These are phyloP conservation scores for Takifugu bimaculatus DNA, from an alignment of 2,113 vertebrate species.

Conservation along the genomic window DNA sequence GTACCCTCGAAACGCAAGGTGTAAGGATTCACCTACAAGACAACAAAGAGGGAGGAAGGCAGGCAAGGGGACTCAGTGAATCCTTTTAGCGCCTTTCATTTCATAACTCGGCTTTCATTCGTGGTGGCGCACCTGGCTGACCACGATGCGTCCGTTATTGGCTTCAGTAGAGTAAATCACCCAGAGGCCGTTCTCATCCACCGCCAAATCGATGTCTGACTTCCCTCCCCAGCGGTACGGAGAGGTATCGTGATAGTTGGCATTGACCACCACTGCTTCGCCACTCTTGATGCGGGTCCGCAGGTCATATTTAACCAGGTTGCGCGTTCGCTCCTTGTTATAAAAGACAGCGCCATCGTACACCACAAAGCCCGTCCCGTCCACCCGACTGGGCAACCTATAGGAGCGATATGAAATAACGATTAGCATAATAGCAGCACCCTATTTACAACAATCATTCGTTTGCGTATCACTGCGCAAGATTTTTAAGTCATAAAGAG, in stretches of 20 bases:
- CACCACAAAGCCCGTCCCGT: conserved; percentile 92
- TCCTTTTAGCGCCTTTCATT: background rate
- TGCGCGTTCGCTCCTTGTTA: conserved; percentile 93
- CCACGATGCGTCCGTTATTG: conserved; percentile 87
- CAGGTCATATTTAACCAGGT: conserved; percentile 92
- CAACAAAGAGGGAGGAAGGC: background rate
- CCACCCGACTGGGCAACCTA: conserved; percentile 88
- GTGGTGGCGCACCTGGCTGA: conserved; percentile 81
- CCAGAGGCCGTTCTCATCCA: conserved; percentile 94
- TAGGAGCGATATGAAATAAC: background rate
- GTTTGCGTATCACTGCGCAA: too few species aligned
- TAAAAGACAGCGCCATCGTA: conserved; percentile 95
- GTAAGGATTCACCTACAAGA: conserved; percentile 85
- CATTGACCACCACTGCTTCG: conserved; percentile 88
- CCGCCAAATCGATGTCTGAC: conserved; percentile 91
- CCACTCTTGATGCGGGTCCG: conserved; percentile 94
- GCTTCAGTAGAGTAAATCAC: conserved; percentile 92
- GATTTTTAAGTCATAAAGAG: too few species aligned
- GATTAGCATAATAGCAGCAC: background rate
- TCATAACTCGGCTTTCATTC: conserved; percentile 9
- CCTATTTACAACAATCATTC: too few species aligned
- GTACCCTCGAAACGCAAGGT: conserved; percentile 92
- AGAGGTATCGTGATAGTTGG: conserved; percentile 94
- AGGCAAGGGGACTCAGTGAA: background rate
- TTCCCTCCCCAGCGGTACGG: conserved; percentile 96